Percentiles rank a stretch among this genome's conserved stretches.
Evolutionary conservation across 2,888 invertebrate genomes (phyloP).

Genomic region (Pycnomerus fuliginosus): DNA sequence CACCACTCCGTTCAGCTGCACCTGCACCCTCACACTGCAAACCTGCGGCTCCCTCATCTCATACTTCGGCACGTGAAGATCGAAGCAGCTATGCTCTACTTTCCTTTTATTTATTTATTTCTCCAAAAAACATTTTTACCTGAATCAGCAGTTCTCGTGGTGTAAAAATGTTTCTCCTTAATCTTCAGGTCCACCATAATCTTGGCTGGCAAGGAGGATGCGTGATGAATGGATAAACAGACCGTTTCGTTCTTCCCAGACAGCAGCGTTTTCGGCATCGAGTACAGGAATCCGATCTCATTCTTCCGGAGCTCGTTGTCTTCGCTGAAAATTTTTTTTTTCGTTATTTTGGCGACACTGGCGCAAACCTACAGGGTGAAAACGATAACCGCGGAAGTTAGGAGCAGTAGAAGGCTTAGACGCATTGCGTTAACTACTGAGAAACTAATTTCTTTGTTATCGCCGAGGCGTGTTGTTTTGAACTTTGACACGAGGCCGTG

Average conservation of each 20-base stretch:
- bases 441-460: no score
- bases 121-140: constrained; percentile 33
- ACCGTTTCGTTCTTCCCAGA: constrained; percentile 47
- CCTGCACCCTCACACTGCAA: constrained; percentile 43
- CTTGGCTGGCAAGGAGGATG: constrained; percentile 33
- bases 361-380: no score
- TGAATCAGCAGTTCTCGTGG: constrained; percentile 39
- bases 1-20: constrained; percentile 37
- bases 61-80: constrained; percentile 38
- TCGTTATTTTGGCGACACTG: no score
- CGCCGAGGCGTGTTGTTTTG: no score
- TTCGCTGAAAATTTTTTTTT: no score
- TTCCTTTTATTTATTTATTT: constrained; percentile 7
- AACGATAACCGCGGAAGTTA: no score
- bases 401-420: no score
- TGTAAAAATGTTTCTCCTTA: constrained; percentile 40
- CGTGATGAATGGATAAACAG: constrained; percentile 44
- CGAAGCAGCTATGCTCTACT: constrained; percentile 47
- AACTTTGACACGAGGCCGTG: no score
- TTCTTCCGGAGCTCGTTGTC: no score
- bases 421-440: no score
- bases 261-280: constrained; percentile 44
- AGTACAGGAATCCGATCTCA: constrained; percentile 46
- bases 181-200: constrained; percentile 45
- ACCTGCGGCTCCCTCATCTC: constrained; percentile 37